These are phyloP conservation scores for Isurus oxyrinchus DNA, from an alignment of 2,113 vertebrate genomes.

Conservation along the genomic window DNA sequence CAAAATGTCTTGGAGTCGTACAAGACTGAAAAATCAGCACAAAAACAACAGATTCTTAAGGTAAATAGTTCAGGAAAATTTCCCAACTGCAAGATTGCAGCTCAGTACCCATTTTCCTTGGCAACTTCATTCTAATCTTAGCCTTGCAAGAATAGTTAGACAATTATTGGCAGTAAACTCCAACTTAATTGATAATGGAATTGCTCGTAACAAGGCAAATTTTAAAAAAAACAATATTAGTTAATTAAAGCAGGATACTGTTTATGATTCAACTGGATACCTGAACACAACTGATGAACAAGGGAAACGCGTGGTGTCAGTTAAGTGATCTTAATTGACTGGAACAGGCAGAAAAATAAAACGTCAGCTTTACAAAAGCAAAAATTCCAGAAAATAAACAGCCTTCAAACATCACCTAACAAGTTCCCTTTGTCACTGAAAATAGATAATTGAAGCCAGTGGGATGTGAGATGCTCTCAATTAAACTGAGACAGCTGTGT, in stretches of 20 bases:
- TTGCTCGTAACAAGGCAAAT: neutral
- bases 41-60: neutral
- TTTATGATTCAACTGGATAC: neutral
- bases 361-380: neutral
- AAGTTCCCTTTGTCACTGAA: neutral
- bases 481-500: neutral
- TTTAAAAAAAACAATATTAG: neutral
- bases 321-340: neutral
- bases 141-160: neutral
- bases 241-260: neutral
- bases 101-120: neutral
- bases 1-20: neutral
- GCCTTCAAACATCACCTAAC: neutral
- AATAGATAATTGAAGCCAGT: neutral
- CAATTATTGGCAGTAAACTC: neutral
- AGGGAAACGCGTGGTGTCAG: neutral
- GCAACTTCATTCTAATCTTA: neutral
- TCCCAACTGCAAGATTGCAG: neutral
- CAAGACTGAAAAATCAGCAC: neutral
- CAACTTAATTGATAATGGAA: slow-evolving; percentile 3
- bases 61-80: neutral
- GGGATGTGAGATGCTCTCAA: neutral
- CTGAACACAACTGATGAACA: neutral
- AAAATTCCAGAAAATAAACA: neutral
- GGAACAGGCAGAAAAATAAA: neutral